These are phyloP conservation scores for Ctenopoma kingsleyae DNA, from an alignment of 2,797 vertebrate species.

Conservation along the genomic window DNA sequence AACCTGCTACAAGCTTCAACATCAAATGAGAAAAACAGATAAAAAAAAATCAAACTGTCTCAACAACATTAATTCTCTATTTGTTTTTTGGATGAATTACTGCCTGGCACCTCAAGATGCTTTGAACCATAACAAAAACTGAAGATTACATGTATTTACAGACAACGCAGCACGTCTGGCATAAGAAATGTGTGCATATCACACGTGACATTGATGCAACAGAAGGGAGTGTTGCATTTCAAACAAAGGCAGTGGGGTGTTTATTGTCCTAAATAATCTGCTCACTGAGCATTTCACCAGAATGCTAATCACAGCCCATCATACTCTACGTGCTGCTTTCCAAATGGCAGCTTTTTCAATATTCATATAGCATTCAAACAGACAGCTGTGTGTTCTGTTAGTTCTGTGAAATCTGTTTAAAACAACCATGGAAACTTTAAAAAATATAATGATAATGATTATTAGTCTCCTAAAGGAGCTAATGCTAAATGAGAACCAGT, in stretches of 20 bases:
- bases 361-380: conserved; percentile 25
- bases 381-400: not conserved
- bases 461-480: not conserved
- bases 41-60: not conserved
- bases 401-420: too few species aligned
- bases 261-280: conserved; percentile 57
- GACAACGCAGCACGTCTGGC: conserved; percentile 17
- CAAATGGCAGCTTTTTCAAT: conserved; percentile 30
- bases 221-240: conserved; percentile 47
- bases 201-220: conserved; percentile 46
- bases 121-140: conserved; percentile 26
- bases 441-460: not conserved
- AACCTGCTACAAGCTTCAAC: conserved; percentile 38
- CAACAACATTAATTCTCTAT: conserved; percentile 17
- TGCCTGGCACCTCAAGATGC: conserved; percentile 11
- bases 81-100: conserved; percentile 31
- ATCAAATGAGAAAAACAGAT: not conserved
- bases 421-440: not conserved
- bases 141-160: conserved; percentile 51
- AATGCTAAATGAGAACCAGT: conserved; percentile 9
- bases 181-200: not conserved
- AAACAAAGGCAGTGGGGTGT: conserved; percentile 45
- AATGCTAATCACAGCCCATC: conserved; percentile 22
- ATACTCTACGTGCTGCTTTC: conserved; percentile 11
- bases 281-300: conserved; percentile 48